These are phyloP conservation scores for Tyto alba DNA, from an alignment of 2,113 vertebrate genomes.

Conservation along the genomic window DNA sequence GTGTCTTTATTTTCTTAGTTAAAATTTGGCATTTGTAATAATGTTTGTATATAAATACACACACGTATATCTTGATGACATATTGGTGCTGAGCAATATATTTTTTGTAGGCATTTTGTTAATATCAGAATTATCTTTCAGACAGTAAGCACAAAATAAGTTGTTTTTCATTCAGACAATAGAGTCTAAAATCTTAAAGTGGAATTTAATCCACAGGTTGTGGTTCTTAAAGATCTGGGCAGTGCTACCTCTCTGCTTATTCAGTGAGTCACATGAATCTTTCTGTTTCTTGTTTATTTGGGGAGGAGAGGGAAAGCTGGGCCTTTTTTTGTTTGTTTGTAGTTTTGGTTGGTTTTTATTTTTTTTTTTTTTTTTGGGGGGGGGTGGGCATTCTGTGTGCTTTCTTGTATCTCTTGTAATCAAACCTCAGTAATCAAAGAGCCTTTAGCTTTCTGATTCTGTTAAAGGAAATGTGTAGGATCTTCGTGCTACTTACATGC, in stretches of 20 bases:
- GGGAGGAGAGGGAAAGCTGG: no score
- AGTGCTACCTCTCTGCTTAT: background rate
- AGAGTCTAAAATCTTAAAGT: background rate
- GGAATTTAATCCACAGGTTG: background rate
- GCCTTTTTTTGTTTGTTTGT: background rate
- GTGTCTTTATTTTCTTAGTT: background rate
- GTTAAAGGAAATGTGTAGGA: background rate
- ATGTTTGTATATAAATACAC: background rate
- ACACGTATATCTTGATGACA: background rate
- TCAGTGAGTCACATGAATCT: accelerated
- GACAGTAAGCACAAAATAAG: background rate
- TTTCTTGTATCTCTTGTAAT: background rate
- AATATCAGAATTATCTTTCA: background rate
- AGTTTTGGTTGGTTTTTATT: no score
- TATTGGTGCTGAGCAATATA: background rate
- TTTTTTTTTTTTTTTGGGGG: background rate
- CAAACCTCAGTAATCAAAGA: background rate
- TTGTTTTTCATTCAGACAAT: background rate
- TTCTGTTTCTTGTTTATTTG: background rate
- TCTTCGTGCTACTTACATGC: background rate
- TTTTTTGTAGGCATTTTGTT: background rate
- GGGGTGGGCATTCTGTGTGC: accelerated
- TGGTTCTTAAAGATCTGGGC: background rate
- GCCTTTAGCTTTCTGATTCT: background rate
- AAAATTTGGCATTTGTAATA: background rate